Evolutionary conservation across 2,797 vertebrate genomes (phyloP), one percentile per base, ranked within the genome.

Genomic region (Aquila chrysaetos): DNA sequence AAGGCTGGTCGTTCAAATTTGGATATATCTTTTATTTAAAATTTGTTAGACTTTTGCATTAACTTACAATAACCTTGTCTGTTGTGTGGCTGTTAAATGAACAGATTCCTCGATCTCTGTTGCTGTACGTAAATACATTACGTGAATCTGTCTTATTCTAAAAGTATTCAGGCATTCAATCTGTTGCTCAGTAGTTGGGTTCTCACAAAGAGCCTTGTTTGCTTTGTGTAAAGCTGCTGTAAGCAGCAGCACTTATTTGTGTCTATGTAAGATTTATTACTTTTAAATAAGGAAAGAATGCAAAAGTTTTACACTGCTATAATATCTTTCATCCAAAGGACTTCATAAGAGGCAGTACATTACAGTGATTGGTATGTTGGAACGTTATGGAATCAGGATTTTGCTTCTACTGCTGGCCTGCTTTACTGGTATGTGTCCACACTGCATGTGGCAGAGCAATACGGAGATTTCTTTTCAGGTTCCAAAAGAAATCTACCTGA

Each of bases 281-380:
- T 79, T 93, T 43, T 27, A 89, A 87, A 48, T 17, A 41, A 69
- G n/a, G 57, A 39, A 65, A 49, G 59, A 67, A 94, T 91, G n/a
- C 17, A 68, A 17, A n/a, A 74, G 51, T 88, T 89, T 57, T 25
- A 10, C 8, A 1, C 22, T 68, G 20, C 35, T 70, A 1, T 70
- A 48, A 8, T 35, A 39, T 18, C n/a, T 79, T 61, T 49, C n/a
- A 83, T 68, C 19, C 19, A 28, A 33, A 63, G 57, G 49, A 14
- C 43, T 69, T 91, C 11, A 2, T 61, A 39, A 73, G 16, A 84
- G 37, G 30, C 35, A 43, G 37, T 13, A 18, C 16, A 54, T 69
- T 69, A 53, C 23, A 44, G 23, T 41, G 35, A 33, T 67, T 30
- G 68, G 23, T 8, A 18, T 33, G 14, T 20, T 57, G 75, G 56